Evolutionary conservation across 2,797 vertebrate genomes (phyloP), one percentile per base, ranked within the genome.

Genomic region (Anguilla anguilla): DNA sequence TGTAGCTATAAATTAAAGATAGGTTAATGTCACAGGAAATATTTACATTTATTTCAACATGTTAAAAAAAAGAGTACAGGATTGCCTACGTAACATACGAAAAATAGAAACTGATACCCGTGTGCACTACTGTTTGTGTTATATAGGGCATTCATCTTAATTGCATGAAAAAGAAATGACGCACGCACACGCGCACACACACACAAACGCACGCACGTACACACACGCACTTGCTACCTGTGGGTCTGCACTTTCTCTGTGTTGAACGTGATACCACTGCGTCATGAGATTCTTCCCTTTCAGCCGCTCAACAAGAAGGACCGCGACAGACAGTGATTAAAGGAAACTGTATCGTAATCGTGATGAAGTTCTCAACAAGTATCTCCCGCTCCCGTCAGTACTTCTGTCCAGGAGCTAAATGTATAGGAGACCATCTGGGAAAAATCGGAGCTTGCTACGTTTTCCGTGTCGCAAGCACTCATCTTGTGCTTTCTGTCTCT

Each of bases 171-270:
- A 25, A 67, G 7, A n/a, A 85, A 74, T 31, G 2, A 74, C 69
- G 6, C 35, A 46, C 84, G 46, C 39, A 67, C 84, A 67, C 84
- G 22, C 55, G 0, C 35, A n/a, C 84, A 67, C 59, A 67, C 84
- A 67, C 83, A 43, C 3, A 43, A 43, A 43, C 39, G 39, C 39
- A 43, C 39, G 39, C 39, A 43, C 39, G 39, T 43, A 15, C 31
- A 43, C 83, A 61, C 83, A 64, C 83, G 35, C 55, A 0, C 19
- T 67, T 85, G 64, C 77, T 86, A 88, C 87, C 87, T 88, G 87
- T 88, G 85, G 85, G 88, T 59, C n/a, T 86, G 87, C 85, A 81
- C 74, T 86, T 74, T 79, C 55, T 53, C 51, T 57, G 64, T 85
- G 83, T 85, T 83, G 59, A 85, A 69, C 43, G 57, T 81, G 67